Base-by-base conservation (phyloP, 2,888 invertebrate genomes). In the Cephonodes hylas region DNA sequence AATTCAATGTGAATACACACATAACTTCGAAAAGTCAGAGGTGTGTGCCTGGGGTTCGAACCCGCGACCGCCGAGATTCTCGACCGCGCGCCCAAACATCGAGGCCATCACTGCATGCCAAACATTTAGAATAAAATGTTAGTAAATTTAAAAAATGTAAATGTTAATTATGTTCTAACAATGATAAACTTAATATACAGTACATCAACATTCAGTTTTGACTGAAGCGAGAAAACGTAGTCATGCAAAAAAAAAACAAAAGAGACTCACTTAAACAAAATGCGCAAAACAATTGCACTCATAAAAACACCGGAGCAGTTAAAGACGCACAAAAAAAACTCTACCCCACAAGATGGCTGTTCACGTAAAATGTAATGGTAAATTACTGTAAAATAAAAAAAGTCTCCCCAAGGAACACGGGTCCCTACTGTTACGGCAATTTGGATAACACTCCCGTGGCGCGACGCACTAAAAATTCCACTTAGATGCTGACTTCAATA, bases 301-400 rank as follows among this genome's bases (percentile, higher is more conserved):
- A 53, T 53, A 53, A 53, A 60, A 60, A 60, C 53, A 60, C 42
- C 20, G 48, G 48, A 27, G 53, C 53, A 53, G 48, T 60, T 53
- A 42, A 20, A 60, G 53, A 22, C 23, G 53, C 53, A 38, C 44
- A 34, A 60, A 58, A 81, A 83, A 86, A 87, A 81, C 75, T 70
- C 70, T 78, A 83, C 88, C 89, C 88, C 86, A 85, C 85, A 80
- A 82, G 75, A 77, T 77, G 73, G 76, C 74, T 80, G 77, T 38
- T 86, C 88, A 85, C 87, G 87, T 86, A 88, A 85, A 86, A 86
- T 84, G 88, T 88, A 88, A 89, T 88, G 86, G 85, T 84, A 88
- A 88, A 89, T 88, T 88, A 88, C 88, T 88, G 83, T 88, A 89
- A 88, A 88, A 88, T 88, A 88, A 87, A 88, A 88, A 87, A 85